phyloP scores from a whole-genome alignment of 2,797 vertebrate genomes.

The Crypturellus tataupa region DNA sequence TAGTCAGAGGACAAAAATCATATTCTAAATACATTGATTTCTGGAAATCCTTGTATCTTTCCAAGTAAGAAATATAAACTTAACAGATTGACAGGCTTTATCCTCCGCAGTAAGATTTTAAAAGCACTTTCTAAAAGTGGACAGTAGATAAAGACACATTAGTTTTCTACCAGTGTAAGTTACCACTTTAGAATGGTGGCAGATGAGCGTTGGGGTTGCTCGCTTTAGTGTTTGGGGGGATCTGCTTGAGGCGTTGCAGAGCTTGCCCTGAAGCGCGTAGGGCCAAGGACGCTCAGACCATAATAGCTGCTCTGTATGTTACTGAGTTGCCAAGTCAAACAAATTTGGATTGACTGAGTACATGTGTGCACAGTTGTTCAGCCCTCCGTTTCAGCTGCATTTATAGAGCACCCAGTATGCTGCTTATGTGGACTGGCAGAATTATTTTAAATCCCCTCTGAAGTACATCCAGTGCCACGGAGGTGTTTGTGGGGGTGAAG shows the following conservation, averaged over 20 bases:
- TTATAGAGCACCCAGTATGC: neutral
- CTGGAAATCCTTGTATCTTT: neutral
- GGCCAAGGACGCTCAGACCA: neutral
- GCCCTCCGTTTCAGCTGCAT: constrained; percentile 13
- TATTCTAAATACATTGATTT: neutral
- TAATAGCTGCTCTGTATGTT: neutral
- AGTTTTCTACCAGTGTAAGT: neutral
- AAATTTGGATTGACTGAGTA: constrained; percentile 18
- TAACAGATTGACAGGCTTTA: neutral
- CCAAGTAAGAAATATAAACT: neutral
- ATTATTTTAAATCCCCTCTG: constrained; percentile 17
- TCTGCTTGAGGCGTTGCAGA: neutral
- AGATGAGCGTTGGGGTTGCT: neutral
- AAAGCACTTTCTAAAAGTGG: neutral
- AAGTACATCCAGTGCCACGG: neutral
- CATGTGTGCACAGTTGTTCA: constrained; percentile 34
- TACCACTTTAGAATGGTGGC: neutral
- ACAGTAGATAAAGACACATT: neutral
- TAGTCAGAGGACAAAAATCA: neutral
- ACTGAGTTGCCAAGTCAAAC: constrained; percentile 27
- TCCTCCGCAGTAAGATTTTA: neutral
- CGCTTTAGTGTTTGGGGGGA: neutral
- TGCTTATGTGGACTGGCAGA: constrained; percentile 23
- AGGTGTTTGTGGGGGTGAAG: neutral
- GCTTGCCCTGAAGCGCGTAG: neutral